These are phyloP conservation scores for Drosophila oshimai DNA, from an alignment of 1,140 invertebrate genomes.

Conservation along the genomic window DNA sequence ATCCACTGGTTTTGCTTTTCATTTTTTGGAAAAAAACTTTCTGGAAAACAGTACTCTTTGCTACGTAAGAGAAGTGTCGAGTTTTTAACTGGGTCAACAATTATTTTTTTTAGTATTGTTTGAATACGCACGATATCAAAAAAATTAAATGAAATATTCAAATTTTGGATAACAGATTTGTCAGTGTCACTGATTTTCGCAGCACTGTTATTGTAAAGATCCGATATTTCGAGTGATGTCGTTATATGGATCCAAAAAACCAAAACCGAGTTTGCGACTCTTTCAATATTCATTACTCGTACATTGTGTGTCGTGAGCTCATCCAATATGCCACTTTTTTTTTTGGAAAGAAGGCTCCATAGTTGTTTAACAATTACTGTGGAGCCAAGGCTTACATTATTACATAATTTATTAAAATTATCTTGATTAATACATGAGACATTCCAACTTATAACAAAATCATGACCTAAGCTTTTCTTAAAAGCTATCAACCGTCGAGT, in stretches of 20 bases:
- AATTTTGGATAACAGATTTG: background rate
- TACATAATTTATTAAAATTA: constrained; percentile 4
- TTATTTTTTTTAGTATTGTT: constrained; percentile 14
- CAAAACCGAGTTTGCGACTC: background rate
- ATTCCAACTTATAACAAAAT: constrained; percentile 68
- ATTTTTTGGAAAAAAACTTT: background rate
- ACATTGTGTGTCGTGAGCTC: constrained; percentile 60
- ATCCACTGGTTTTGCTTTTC: constrained; percentile 52
- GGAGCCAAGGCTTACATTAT: background rate
- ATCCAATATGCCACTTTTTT: background rate
- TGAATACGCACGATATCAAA: background rate
- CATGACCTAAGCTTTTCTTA: constrained; percentile 58
- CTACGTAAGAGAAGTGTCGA: constrained; percentile 27
- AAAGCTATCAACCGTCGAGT: constrained; percentile 55
- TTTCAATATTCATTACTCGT: constrained; percentile 46
- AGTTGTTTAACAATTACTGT: constrained; percentile 16
- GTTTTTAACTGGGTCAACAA: background rate
- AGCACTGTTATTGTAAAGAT: constrained; percentile 21
- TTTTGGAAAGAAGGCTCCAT: background rate
- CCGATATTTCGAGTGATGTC: constrained; percentile 25
- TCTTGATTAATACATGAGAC: background rate
- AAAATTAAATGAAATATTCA: background rate
- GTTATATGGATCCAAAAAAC: constrained; percentile 42
- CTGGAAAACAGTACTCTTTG: constrained; percentile 69
- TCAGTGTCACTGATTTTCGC: constrained; percentile 42